A percentile compares a stretch with the other conserved stretches of the same genome.
Conservation (phyloP, 2,888 invertebrate genomes). For the Volucella inanis region DNA sequence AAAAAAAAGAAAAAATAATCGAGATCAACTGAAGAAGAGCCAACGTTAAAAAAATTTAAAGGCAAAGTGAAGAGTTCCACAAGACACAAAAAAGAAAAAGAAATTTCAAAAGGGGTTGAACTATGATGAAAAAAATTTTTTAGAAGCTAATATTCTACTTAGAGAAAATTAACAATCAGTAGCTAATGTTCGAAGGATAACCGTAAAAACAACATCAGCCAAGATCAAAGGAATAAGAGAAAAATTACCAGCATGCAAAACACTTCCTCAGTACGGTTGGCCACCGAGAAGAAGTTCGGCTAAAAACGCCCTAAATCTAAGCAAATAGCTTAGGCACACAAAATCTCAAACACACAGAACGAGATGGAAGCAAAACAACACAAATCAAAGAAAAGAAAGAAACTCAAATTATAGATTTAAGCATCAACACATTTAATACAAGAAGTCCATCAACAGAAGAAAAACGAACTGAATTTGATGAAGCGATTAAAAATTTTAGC, state of each 20-base stretch:
- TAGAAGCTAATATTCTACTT: neutral
- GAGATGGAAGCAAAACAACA: neutral
- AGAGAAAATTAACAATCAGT: neutral
- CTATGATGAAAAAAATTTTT: neutral
- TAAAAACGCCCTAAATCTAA: no score
- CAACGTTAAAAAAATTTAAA: neutral
- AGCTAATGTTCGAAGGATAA: neutral
- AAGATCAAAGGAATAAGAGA: conserved; percentile 2
- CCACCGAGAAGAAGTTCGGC: neutral
- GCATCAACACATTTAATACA: neutral
- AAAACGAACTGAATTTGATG: conserved; percentile 15
- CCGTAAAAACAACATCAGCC: neutral
- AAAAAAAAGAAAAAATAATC: neutral
- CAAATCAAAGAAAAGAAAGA: neutral
- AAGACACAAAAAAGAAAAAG: neutral
- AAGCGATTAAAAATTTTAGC: conserved; percentile 18
- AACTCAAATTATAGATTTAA: conserved; percentile 2
- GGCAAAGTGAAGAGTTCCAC: neutral
- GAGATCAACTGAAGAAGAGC: neutral
- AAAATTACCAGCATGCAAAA: neutral
- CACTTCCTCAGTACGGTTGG: neutral
- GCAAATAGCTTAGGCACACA: no score
- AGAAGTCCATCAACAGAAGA: conserved; percentile 16
- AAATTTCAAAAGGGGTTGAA: neutral
- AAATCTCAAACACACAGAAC: no score